Evolutionary conservation across 1,140 invertebrate genomes (phyloP).

Genomic region (Diprion similis): DNA sequence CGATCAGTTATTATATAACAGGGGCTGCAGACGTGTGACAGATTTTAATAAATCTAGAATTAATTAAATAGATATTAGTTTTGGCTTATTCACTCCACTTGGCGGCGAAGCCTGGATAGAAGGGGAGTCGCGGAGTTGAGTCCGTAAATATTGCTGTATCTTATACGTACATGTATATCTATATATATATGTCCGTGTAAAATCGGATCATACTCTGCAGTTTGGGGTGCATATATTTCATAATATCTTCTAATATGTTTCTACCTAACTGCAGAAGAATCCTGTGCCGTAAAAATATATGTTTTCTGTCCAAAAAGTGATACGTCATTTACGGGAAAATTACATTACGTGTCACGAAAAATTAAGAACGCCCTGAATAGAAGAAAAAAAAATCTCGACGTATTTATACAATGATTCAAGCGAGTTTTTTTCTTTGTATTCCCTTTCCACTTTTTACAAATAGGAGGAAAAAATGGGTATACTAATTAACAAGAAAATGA

Average conservation of each 20-base stretch:
- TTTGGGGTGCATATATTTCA: conserved; percentile 57
- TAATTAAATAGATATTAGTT: conserved; percentile 59
- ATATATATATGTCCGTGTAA: conserved; percentile 41
- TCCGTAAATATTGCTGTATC: conserved; percentile 37
- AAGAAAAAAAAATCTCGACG: too few relatives aligned
- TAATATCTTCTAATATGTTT: conserved; percentile 43
- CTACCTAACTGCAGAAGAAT: conserved; percentile 26
- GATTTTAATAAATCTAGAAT: conserved; percentile 33
- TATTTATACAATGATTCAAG: too few relatives aligned
- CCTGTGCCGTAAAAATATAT: conserved; percentile 23
- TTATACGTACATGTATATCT: not conserved
- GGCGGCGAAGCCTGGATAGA: conserved; percentile 1
- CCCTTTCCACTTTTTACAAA: conserved; percentile 35
- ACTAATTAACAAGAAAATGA: too few relatives aligned
- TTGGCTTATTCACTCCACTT: conserved; percentile 46
- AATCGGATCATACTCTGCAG: conserved; percentile 41
- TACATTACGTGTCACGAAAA: conserved; percentile 5
- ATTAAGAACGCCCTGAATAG: not conserved
- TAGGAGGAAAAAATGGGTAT: not conserved
- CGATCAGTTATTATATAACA: not conserved
- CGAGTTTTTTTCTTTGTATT: conserved; percentile 31
- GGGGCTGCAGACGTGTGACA: not conserved
- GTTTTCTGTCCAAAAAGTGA: conserved; percentile 38
- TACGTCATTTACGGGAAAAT: conserved; percentile 28
- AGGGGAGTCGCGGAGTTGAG: conserved; percentile 15